Conservation (phyloP, 1,140 invertebrate species). For the Dendroctonus ponderosae region DNA sequence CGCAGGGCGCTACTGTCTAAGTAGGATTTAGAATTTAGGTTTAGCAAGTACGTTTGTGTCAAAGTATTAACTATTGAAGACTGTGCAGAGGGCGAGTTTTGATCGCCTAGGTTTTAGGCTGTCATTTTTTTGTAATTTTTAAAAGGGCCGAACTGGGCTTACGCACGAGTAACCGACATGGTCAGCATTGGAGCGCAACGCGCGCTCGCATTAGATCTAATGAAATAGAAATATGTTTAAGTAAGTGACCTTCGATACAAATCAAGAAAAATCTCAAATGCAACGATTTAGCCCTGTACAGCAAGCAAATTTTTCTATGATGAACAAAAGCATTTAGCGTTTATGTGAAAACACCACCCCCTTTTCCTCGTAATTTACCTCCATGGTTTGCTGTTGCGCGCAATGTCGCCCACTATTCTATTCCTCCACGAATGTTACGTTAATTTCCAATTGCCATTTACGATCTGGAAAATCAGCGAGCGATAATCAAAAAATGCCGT, state of each 20-base stretch:
- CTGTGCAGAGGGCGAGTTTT: conserved; percentile 47
- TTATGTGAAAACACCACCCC: background rate
- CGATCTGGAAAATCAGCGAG: too few relatives aligned
- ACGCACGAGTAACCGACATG: too few relatives aligned
- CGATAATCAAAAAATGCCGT: too few relatives aligned
- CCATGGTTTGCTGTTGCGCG: conserved; percentile 6
- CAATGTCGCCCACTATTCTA: too few relatives aligned
- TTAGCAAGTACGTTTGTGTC: conserved; percentile 50
- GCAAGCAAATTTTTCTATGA: conserved; percentile 24
- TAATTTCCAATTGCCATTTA: too few relatives aligned
- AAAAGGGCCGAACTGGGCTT: background rate
- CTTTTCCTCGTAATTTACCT: background rate
- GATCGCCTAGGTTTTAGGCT: conserved; percentile 47
- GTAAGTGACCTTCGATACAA: conserved; percentile 51
- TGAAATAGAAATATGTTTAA: conserved; percentile 40
- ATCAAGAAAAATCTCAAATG: conserved; percentile 47
- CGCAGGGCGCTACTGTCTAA: background rate
- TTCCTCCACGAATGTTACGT: too few relatives aligned
- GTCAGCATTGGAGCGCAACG: too few relatives aligned
- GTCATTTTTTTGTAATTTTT: conserved; percentile 46
- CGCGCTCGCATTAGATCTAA: too few relatives aligned
- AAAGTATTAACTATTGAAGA: conserved; percentile 52
- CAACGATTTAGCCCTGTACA: conserved; percentile 43
- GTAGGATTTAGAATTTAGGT: conserved; percentile 9
- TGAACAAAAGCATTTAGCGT: conserved; percentile 7